Evolutionary conservation across 2,888 invertebrate genomes (phyloP).

Genomic region (Coenonympha glycerion): DNA sequence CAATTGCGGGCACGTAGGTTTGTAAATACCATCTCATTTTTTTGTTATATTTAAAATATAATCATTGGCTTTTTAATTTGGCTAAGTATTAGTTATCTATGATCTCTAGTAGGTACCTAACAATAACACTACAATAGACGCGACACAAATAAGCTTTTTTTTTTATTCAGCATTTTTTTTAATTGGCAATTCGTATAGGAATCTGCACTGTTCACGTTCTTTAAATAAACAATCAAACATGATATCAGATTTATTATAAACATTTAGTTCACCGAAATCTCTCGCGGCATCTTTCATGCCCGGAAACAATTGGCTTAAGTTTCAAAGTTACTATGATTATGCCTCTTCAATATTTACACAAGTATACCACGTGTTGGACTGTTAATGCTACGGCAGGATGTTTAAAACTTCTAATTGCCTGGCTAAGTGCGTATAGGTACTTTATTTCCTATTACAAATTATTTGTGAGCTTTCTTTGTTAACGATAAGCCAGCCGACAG

Average conservation of each 20-base stretch:
- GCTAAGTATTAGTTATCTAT: too few species aligned
- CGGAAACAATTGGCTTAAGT: constrained; percentile 55
- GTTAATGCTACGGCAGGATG: constrained; percentile 67
- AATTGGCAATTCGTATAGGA: not conserved
- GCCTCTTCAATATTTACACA: constrained; percentile 61
- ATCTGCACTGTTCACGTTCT: not conserved
- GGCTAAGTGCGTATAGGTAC: constrained; percentile 59
- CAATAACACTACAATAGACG: too few species aligned
- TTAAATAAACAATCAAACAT: not conserved
- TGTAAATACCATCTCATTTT: constrained; percentile 52
- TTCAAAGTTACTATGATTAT: too few species aligned
- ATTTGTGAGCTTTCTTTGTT: constrained; percentile 55
- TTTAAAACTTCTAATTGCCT: constrained; percentile 59
- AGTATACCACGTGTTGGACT: constrained; percentile 59
- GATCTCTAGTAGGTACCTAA: too few species aligned
- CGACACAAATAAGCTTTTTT: too few species aligned
- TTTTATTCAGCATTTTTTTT: too few species aligned
- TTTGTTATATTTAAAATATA: too few species aligned
- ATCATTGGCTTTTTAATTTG: too few species aligned
- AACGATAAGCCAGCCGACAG: constrained; percentile 50
- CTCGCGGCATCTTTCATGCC: constrained; percentile 30
- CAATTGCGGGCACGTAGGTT: constrained; percentile 51
- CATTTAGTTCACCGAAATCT: constrained; percentile 18
- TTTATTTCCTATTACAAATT: constrained; percentile 67
- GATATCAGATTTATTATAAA: constrained; percentile 1